phyloP scores from a whole-genome alignment of 2,113 vertebrate genomes.

The Solea solea region DNA sequence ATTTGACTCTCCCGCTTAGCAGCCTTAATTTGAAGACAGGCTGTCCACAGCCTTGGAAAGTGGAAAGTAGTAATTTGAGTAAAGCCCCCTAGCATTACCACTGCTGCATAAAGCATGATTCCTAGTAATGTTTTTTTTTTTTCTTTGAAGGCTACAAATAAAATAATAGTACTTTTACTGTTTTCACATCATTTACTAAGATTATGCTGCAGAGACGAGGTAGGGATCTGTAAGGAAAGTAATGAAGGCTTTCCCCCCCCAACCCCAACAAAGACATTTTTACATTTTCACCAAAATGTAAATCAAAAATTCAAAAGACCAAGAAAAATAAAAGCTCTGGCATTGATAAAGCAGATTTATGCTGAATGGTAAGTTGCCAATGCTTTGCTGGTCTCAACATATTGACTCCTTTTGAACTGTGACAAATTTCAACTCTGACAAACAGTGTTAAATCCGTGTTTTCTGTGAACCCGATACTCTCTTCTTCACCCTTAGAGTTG shows the following conservation, averaged over 20 bases:
- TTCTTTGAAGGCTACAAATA: conserved; percentile 63
- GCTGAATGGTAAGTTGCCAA: no score
- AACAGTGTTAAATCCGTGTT: background rate
- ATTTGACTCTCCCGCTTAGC: conserved; percentile 80
- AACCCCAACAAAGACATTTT: background rate
- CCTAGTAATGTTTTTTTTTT: conserved; percentile 60
- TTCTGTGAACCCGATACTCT: no score
- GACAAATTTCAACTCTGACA: background rate
- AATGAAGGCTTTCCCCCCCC: background rate
- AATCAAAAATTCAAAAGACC: no score
- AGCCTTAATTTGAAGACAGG: conserved; percentile 80
- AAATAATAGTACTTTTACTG: conserved; percentile 33
- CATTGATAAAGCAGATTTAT: no score
- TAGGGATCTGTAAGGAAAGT: background rate
- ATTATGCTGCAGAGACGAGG: conserved; percentile 12
- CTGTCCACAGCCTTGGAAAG: conserved; percentile 71
- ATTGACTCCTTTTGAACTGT: background rate
- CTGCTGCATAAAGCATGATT: conserved; percentile 72
- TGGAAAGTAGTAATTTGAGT: conserved; percentile 74
- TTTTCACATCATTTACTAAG: conserved; percentile 37
- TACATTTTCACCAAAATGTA: no score
- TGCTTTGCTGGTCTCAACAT: no score
- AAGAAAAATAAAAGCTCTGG: no score
- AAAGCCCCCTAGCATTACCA: conserved; percentile 66
- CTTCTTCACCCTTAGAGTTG: background rate